phyloP scores from a whole-genome alignment of 2,113 vertebrate genomes.

The Columbina picui region DNA sequence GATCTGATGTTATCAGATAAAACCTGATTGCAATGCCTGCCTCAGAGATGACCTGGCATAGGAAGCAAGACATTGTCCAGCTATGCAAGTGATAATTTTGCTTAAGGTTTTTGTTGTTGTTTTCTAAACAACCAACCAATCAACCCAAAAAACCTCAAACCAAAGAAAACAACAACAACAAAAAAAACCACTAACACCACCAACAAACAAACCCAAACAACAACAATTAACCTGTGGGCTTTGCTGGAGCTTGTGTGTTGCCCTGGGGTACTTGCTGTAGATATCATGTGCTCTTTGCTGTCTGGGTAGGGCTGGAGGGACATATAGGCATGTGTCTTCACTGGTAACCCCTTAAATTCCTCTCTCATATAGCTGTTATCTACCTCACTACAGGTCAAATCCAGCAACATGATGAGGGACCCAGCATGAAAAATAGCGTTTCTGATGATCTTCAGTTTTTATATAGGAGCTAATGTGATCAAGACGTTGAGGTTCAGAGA shows the following conservation, averaged over 20 bases:
- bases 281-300: not conserved
- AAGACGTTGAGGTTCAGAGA: too few species aligned
- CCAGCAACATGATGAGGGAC: not conserved
- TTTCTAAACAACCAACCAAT: too few species aligned
- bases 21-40: not conserved
- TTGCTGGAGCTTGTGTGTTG: not conserved
- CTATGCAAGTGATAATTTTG: not conserved
- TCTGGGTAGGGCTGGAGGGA: not conserved
- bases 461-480: not conserved
- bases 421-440: not conserved
- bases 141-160: not conserved
- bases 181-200: fast-evolving
- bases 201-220: not conserved
- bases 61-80: not conserved
- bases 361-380: not conserved
- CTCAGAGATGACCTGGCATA: not conserved
- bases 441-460: not conserved
- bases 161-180: not conserved
- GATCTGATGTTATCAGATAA: not conserved
- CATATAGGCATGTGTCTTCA: fast-evolving
- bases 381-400: not conserved
- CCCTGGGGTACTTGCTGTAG: not conserved
- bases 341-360: not conserved
- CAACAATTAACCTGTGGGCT: not conserved
- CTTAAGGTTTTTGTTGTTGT: not conserved